These are phyloP conservation scores for Artibeus lituratus DNA, from an alignment of 2,797 vertebrate species.

Conservation along the genomic window DNA sequence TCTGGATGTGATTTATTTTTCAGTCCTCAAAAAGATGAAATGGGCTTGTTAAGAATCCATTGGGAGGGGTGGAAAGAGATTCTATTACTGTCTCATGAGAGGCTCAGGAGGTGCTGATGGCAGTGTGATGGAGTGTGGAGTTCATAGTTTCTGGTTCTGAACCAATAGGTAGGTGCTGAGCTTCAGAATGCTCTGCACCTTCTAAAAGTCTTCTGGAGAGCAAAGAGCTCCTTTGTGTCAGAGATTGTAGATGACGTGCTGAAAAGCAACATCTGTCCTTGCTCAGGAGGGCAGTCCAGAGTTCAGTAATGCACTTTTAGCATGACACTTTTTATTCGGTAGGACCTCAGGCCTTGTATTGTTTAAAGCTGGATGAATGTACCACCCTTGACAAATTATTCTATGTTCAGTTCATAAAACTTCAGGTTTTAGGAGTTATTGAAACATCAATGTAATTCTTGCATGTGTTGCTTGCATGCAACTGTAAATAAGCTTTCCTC, in stretches of 20 bases:
- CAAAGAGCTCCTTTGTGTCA: background rate
- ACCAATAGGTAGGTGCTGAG: background rate
- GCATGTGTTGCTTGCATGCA: background rate
- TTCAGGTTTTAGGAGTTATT: background rate
- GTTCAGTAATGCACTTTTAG: background rate
- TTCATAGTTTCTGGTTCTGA: constrained; percentile 4
- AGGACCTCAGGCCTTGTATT: background rate
- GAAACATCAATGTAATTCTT: background rate
- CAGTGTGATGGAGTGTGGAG: background rate
- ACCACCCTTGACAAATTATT: background rate
- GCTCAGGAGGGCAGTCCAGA: background rate
- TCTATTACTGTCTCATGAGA: background rate
- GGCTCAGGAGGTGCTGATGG: background rate
- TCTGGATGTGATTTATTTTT: background rate
- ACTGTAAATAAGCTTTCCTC: background rate
- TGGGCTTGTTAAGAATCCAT: background rate
- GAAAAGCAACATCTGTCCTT: background rate
- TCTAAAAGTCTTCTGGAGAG: background rate
- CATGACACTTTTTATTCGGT: background rate
- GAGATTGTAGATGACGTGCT: background rate
- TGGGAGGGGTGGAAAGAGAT: background rate
- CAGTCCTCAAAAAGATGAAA: background rate
- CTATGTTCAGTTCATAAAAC: background rate
- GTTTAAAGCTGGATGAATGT: background rate
- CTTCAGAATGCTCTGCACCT: background rate